Base-by-base conservation (phyloP, 2,113 vertebrate species). In the Sclerurus mexicanus region DNA sequence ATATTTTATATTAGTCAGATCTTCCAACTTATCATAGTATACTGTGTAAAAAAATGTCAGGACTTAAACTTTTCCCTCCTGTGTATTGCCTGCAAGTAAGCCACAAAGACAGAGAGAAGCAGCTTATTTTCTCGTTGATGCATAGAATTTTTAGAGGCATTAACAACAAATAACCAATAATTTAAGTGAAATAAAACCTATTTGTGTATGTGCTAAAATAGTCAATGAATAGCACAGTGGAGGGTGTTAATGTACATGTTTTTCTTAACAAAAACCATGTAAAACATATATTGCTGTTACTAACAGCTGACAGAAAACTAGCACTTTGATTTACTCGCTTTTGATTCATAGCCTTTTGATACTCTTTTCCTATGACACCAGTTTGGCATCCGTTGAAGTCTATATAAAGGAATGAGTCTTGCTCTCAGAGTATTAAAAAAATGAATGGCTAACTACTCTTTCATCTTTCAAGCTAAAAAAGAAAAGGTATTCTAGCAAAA, bases 221-320 rank as follows among this genome's bases (percentile, higher is more conserved):
- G 15, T 59, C 33, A 85, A 39, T 67, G 14, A 62, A 40, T 55
- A 52, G 23, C 46, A 58, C 16, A 75, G 23, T 24, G 20, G 40
- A 78, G 27, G 2, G 33, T 30, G 28, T 80, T 37, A 53, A 39
- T 0, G 0, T 39, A 35, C 15, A 12, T 20, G 16, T 53, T 67
- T 86, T 84, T 80, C 55, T 77, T 73, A 73, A 73, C 7, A 73
- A 85, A 79, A 69, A 8, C 0, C 46, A 53, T 3, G 9, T 76
- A 9, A 66, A 93, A 69, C 0, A 0, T 62, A 22, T 47, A 64
- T 85, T 64, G 22, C 40, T 53, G 25, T 76, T 74, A 20, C 7
- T 71, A 84, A 59, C 60, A 77, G 44, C 7, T 84, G 52, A 59
- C 35, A 71, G 60, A 85, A 93, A 86, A 30, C 11, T 35, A 64